Conservation (phyloP, 2,888 invertebrate species). For the Sepioteuthis lessoniana region DNA sequence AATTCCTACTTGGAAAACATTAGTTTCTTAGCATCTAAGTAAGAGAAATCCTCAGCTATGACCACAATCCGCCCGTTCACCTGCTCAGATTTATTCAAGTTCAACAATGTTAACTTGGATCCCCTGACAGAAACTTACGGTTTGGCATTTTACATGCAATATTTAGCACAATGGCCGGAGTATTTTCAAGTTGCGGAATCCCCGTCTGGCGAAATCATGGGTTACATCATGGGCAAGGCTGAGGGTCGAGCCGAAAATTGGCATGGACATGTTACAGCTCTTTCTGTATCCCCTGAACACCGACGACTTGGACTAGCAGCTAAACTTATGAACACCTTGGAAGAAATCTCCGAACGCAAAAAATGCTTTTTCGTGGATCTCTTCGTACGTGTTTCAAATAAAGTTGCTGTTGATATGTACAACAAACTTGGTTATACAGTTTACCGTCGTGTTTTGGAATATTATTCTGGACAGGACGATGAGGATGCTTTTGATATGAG, state of each 20-base stretch:
- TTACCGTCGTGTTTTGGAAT: slow-evolving; percentile 95
- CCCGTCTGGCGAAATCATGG: slow-evolving; percentile 96
- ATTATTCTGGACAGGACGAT: slow-evolving; percentile 93
- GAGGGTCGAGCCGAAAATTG: slow-evolving; percentile 96
- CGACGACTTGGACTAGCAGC: slow-evolving; percentile 93
- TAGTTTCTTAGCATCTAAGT: neutral
- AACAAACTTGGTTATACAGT: slow-evolving; percentile 95
- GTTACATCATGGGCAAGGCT: slow-evolving; percentile 99
- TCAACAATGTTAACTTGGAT: slow-evolving; percentile 97
- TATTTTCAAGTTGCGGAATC: slow-evolving; percentile 98
- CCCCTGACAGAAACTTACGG: slow-evolving; percentile 92
- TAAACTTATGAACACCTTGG: slow-evolving; percentile 92
- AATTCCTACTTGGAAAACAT: neutral
- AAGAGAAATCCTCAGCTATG: slow-evolving; percentile 79
- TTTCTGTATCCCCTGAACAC: slow-evolving; percentile 96
- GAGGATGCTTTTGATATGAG: slow-evolving; percentile 99
- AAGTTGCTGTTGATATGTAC: slow-evolving; percentile 98
- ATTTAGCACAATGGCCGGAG: slow-evolving; percentile 98
- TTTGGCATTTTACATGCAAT: slow-evolving; percentile 91
- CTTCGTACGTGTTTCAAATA: slow-evolving; percentile 97
- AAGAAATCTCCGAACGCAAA: slow-evolving; percentile 98
- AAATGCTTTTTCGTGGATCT: slow-evolving; percentile 97
- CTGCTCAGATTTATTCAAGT: slow-evolving; percentile 94
- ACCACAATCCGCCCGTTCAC: slow-evolving; percentile 93
- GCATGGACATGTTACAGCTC: slow-evolving; percentile 99